Evolutionary conservation across 1,140 invertebrate species (phyloP).

Genomic region (Ooceraea biroi): DNA sequence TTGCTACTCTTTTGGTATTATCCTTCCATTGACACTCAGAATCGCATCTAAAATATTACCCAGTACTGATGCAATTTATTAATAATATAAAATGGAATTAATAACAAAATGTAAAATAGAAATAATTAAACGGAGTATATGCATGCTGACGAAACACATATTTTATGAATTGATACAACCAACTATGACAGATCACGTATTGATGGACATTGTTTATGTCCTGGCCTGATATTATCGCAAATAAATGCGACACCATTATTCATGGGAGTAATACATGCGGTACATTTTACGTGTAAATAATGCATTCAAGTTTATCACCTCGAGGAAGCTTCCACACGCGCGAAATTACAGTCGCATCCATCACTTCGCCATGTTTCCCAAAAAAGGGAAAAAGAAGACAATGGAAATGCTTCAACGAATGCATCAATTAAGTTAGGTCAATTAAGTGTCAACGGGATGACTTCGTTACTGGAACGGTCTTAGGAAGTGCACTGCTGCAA

Average conservation of each 20-base stretch:
- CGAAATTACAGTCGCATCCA: slow-evolving; percentile 35
- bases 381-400: background rate
- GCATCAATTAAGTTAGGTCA: background rate
- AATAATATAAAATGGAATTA: background rate
- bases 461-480: slow-evolving; percentile 1
- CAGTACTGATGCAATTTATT: too few species aligned
- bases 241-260: slow-evolving; percentile 14
- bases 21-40: too few species aligned
- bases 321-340: slow-evolving; percentile 6
- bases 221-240: background rate
- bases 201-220: slow-evolving; percentile 6
- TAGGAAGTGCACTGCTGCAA: background rate
- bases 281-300: slow-evolving; percentile 47
- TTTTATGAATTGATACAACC: slow-evolving; percentile 25
- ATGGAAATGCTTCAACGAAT: background rate
- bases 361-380: slow-evolving; percentile 7
- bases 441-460: slow-evolving; percentile 34
- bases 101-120: background rate
- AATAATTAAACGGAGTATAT: background rate
- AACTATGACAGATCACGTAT: background rate
- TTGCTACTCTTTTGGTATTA: too few species aligned
- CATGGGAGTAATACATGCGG: background rate
- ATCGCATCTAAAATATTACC: too few species aligned
- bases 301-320: slow-evolving; percentile 47
- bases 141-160: background rate